Evolutionary conservation across 2,797 vertebrate species (phyloP), one percentile per base, ranked within the genome.

Genomic region (Enteromius afrohamiltoni): DNA sequence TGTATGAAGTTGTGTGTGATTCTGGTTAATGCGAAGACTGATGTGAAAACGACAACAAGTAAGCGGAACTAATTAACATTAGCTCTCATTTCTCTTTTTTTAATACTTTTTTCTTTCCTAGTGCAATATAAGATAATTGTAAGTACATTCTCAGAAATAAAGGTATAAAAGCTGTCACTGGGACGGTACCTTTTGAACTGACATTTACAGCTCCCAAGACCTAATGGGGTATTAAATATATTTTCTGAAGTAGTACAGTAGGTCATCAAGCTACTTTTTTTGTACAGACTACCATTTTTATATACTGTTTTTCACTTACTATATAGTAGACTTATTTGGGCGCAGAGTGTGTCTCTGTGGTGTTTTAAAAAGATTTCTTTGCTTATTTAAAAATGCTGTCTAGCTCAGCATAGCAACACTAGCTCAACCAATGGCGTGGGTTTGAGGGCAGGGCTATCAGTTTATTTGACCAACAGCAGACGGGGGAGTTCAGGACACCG

Each of bases 1-100:
- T n/a, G 11, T 51, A 42, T 64, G 14, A 71, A 62, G 58, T 65
- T 80, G 64, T 47, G 49, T 69, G 49, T 62, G 75, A 80, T 77
- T 84, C 34, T 76, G 69, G 65, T 55, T 65, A 80, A 77, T 37
- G 70, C 40, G 64, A 73, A 82, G 40, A 64, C 79, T 76, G 83
- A 70, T 76, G 80, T 31, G n/a, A 73, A 83, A 83, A 60, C 13
- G 1, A n/a, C 67, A 53, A 47, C 74, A 65, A 64, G 26, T 19
- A 65, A 31, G 26, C 3, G n/a, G 17, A 23, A 77, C 51, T 75
- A 58, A 75, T 55, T 40, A 75, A 58, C 73, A 40, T 58, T n/a
- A 53, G 70, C 47, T 21, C 47, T 40, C 31, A 58, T 37, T 31
- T 75, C 9, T 51, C 19, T 34, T 34, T 53, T 51, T 53, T 53